Evolutionary conservation across 2,888 invertebrate genomes (phyloP), one percentile per base, ranked within the genome.

Genomic region (Catocala nupta): DNA sequence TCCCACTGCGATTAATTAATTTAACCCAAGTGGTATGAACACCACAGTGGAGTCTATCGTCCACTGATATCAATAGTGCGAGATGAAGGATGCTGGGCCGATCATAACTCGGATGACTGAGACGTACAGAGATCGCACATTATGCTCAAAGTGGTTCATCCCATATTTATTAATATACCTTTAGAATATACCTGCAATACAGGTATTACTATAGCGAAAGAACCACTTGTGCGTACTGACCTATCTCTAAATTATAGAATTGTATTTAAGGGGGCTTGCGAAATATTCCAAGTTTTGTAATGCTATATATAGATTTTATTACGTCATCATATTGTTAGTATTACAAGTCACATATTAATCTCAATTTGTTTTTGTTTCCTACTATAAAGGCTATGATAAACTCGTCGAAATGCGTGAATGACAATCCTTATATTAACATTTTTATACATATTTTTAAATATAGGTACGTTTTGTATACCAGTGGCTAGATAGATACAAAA

Each of bases 1-100:
- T 25, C 25, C 25, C 25, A 25, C 25, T 25, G 25, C 25, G 25
- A 25, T 1, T 25, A 25, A 25, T 25, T 3, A 25, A 33, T 25
- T 10, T 34, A 11, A 34, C 3, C 33, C 13, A 49, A 34, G 47
- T n/a, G 47, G 62, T 52, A 60, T 60, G 59, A 66, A 56, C 57
- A 59, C 56, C 33, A 42, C 55, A 59, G 45, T 10, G 45, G 59
- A 53, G 55, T 0, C 53, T 65, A 48, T 64, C 60, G 77, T 76
- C 76, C 78, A 76, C 71, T 78, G 54, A 78, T 76, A 76, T 78
- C 78, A 75, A 68, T 73, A 67, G 66, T 63, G 53, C 9, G 53
- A 66, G 70, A 53, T 66, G 78, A 76, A 57, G 78, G 42, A 76
- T 73, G 70, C 49, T 68, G 25, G 10, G 50, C 78, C 76, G 78